Conservation (phyloP, 2,888 invertebrate species). For the Parnassius mnemosyne region DNA sequence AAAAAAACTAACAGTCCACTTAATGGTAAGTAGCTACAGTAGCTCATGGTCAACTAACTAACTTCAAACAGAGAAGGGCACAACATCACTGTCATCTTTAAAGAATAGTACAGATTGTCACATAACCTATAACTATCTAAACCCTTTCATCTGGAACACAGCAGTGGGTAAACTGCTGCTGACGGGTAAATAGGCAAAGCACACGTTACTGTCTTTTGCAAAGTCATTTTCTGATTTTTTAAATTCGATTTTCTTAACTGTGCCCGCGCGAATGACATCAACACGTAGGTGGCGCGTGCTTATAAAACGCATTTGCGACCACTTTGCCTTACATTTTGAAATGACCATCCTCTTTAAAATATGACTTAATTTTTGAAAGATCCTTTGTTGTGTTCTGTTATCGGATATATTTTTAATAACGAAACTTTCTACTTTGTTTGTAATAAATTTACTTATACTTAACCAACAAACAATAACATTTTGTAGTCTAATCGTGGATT, state of each 20-base stretch:
- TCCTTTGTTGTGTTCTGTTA: constrained; percentile 55
- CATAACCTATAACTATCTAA: too few relatives aligned
- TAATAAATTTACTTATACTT: constrained; percentile 33
- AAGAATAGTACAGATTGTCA: too few relatives aligned
- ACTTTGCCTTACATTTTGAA: constrained; percentile 62
- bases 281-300: constrained; percentile 63
- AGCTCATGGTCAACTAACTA: too few relatives aligned
- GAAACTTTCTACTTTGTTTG: constrained; percentile 54
- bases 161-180: too few relatives aligned
- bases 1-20: too few relatives aligned
- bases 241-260: constrained; percentile 43
- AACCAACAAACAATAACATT: constrained; percentile 21
- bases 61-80: too few relatives aligned
- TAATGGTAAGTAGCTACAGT: too few relatives aligned
- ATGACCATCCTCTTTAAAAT: constrained; percentile 67
- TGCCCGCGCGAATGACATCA: constrained; percentile 59
- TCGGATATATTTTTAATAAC: constrained; percentile 58
- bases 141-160: too few relatives aligned
- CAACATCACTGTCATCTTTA: too few relatives aligned
- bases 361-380: constrained; percentile 72
- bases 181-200: neutral
- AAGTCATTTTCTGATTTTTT: constrained; percentile 17
- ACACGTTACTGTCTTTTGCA: constrained; percentile 25
- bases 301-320: constrained; percentile 58
- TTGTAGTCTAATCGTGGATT: constrained; percentile 9